A percentile compares a stretch with the other conserved stretches of the same genome.
phyloP scores from a whole-genome alignment of 2,113 vertebrate species.

The Zosterops japonicus region DNA sequence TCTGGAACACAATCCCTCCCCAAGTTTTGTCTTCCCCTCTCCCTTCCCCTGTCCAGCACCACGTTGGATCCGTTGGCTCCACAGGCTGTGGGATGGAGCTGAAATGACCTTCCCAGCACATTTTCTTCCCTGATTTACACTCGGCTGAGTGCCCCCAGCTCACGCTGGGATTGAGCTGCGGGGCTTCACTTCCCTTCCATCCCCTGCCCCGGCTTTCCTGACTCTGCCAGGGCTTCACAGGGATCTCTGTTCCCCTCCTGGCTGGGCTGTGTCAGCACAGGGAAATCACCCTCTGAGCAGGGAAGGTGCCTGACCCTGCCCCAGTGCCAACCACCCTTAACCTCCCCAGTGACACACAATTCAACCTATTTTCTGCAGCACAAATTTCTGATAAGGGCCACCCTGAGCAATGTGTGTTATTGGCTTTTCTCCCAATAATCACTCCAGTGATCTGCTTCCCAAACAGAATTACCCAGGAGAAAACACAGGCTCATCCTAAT shows the following conservation, averaged over 20 bases:
- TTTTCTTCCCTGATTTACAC: background rate
- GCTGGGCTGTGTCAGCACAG: accelerated
- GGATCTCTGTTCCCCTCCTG: background rate
- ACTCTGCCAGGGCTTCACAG: background rate
- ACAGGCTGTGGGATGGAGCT: background rate
- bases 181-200: background rate
- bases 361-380: background rate
- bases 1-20: background rate
- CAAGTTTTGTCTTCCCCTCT: accelerated
- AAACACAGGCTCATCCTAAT: background rate
- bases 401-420: accelerated
- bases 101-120: accelerated
- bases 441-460: background rate
- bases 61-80: accelerated
- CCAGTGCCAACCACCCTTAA: background rate
- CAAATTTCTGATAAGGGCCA: background rate
- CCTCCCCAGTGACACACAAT: background rate
- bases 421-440: background rate
- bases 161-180: accelerated
- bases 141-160: background rate
- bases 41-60: background rate
- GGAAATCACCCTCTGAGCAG: accelerated
- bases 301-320: background rate
- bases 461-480: background rate
- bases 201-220: background rate